These are phyloP conservation scores for Labrus mixtus DNA, from an alignment of 2,113 vertebrate species.

Conservation along the genomic window DNA sequence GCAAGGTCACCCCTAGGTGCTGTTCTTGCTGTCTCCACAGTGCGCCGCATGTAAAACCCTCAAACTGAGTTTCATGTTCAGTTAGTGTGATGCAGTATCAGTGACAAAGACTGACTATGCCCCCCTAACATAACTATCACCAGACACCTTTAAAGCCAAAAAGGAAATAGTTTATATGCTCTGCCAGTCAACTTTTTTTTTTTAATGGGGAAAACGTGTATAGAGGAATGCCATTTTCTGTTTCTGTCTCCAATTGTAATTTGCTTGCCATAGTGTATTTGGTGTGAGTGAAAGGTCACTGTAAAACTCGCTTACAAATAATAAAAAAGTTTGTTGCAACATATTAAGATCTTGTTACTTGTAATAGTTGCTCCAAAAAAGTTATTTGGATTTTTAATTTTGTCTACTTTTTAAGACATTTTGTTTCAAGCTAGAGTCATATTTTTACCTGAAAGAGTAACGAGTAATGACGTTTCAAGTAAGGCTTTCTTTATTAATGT, in stretches of 20 bases:
- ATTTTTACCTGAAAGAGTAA: background rate
- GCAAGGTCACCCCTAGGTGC: slow-evolving; percentile 84
- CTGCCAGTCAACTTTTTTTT: background rate
- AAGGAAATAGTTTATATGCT: background rate
- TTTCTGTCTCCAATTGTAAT: background rate
- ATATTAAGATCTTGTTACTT: background rate
- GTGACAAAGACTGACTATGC: slow-evolving; percentile 16
- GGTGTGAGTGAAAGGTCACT: background rate
- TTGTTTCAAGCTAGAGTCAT: background rate
- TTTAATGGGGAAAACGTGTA: background rate
- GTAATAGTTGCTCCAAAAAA: slow-evolving; percentile 9
- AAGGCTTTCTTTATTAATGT: background rate
- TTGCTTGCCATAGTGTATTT: background rate
- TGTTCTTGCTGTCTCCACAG: slow-evolving; percentile 72
- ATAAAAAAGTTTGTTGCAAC: background rate
- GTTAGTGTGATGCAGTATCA: slow-evolving; percentile 49
- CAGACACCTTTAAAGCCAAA: slow-evolving; percentile 6
- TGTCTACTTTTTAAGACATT: background rate
- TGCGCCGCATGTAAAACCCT: slow-evolving; percentile 64
- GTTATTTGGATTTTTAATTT: slow-evolving; percentile 10
- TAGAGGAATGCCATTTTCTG: background rate
- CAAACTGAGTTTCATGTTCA: slow-evolving; percentile 58
- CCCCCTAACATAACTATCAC: background rate
- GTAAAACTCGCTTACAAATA: background rate
- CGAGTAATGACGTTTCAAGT: background rate